Evolutionary conservation across 2,797 vertebrate species (phyloP).

Genomic region (Cuculus canorus): DNA sequence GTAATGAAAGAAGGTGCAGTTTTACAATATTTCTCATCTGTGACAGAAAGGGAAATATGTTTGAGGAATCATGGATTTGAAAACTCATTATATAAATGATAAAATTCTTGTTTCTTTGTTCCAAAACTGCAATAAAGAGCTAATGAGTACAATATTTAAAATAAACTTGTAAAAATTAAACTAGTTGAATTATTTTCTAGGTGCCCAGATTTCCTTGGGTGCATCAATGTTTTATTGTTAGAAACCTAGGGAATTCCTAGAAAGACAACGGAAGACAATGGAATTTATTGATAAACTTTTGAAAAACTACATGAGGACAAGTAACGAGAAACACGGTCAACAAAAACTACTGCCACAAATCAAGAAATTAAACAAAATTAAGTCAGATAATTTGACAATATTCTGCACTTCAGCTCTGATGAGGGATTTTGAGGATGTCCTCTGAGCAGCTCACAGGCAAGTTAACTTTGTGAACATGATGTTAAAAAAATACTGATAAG

Average conservation of each 20-base stretch:
- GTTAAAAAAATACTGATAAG: not conserved
- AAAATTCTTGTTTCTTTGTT: not conserved
- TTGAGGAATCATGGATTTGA: not conserved
- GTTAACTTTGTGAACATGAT: not conserved
- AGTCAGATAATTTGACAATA: not conserved
- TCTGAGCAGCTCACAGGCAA: not conserved
- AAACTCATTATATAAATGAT: not conserved
- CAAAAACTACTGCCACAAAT: not conserved
- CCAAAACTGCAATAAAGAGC: not conserved
- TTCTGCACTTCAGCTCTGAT: not conserved
- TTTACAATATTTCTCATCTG: not conserved
- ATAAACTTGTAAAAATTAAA: not conserved
- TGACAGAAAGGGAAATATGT: not conserved
- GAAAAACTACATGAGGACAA: not conserved
- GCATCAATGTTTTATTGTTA: not conserved
- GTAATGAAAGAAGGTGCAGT: not conserved
- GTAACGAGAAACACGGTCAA: not conserved
- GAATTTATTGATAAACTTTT: not conserved
- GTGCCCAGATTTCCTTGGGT: not conserved
- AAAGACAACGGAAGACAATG: not conserved
- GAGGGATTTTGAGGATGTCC: not conserved
- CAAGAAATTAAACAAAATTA: not conserved
- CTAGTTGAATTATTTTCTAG: not conserved
- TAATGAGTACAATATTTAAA: not conserved
- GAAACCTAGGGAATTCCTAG: not conserved